A percentile compares a stretch with the other conserved stretches of the same genome.
Conservation (phyloP, 1,140 invertebrate genomes). For the Brachionus sp. region DNA sequence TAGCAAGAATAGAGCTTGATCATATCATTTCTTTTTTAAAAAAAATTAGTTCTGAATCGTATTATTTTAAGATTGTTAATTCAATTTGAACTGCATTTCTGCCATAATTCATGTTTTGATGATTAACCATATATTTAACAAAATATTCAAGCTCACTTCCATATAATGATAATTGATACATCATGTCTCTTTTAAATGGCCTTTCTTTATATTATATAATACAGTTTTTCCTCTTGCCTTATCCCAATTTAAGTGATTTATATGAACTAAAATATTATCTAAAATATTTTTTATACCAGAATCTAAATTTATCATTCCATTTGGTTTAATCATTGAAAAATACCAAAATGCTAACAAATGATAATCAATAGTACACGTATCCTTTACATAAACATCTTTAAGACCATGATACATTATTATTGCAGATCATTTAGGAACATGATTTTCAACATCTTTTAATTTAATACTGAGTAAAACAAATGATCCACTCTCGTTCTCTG, state of each 20-base stretch:
- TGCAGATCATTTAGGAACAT: too few species aligned
- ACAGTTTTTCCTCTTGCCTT: not conserved
- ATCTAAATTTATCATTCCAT: not conserved
- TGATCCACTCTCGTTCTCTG: not conserved
- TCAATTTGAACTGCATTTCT: not conserved
- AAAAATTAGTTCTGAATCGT: not conserved
- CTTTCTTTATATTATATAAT: not conserved
- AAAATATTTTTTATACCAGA: not conserved
- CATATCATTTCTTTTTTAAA: slow-evolving; percentile 4
- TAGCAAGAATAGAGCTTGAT: not conserved
- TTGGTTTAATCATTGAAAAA: not conserved
- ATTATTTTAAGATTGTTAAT: not conserved
- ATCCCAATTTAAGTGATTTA: not conserved
- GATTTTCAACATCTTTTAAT: too few species aligned
- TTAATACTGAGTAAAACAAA: too few species aligned
- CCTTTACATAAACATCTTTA: too few species aligned
- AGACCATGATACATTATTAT: too few species aligned
- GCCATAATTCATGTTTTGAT: slow-evolving; percentile 6
- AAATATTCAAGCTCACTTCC: not conserved
- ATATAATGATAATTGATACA: not conserved
- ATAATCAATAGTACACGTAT: too few species aligned
- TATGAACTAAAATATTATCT: not conserved
- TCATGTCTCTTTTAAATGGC: too few species aligned
- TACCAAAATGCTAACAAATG: too few species aligned
- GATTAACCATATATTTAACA: not conserved